phyloP scores from a whole-genome alignment of 2,888 invertebrate genomes.

The Nomada fabriciana region DNA sequence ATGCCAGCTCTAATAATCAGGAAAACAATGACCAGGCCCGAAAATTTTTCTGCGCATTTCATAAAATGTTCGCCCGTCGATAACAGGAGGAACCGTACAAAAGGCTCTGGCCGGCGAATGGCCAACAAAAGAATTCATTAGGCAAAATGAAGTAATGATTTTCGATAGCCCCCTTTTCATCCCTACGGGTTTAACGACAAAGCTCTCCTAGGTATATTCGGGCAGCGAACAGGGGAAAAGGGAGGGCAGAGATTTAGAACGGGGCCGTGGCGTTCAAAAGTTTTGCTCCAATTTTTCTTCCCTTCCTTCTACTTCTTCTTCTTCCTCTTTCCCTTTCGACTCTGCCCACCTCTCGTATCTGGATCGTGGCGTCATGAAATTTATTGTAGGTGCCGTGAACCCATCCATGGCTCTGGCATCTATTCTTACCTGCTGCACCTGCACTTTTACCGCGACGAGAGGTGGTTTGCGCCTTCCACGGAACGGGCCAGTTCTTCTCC shows the following conservation, averaged over 20 bases:
- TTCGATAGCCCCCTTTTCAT: conserved; percentile 19
- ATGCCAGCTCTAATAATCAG: background rate
- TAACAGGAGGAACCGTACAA: background rate
- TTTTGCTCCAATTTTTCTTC: background rate
- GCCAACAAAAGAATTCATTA: conserved; percentile 11
- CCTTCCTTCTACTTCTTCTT: background rate
- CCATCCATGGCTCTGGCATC: conserved; percentile 56
- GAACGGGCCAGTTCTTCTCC: conserved; percentile 46
- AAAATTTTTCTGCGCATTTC: background rate
- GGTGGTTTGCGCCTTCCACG: conserved; percentile 54
- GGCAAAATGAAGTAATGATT: conserved; percentile 26
- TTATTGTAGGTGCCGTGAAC: conserved; percentile 62
- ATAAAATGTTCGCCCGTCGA: background rate
- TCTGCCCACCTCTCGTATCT: conserved; percentile 41
- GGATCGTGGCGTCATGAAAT: conserved; percentile 60
- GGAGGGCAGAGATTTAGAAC: conserved; percentile 16
- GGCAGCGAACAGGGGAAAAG: background rate
- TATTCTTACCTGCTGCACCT: conserved; percentile 65
- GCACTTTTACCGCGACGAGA: conserved; percentile 59
- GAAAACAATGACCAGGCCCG: background rate
- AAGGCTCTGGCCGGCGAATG: background rate
- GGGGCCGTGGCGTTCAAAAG: background rate
- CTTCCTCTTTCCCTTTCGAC: background rate
- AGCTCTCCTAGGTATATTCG: conserved; percentile 26
- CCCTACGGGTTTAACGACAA: conserved; percentile 65